Evolutionary conservation across 2,888 invertebrate genomes (phyloP).

Genomic region (Pimpla rufipes): DNA sequence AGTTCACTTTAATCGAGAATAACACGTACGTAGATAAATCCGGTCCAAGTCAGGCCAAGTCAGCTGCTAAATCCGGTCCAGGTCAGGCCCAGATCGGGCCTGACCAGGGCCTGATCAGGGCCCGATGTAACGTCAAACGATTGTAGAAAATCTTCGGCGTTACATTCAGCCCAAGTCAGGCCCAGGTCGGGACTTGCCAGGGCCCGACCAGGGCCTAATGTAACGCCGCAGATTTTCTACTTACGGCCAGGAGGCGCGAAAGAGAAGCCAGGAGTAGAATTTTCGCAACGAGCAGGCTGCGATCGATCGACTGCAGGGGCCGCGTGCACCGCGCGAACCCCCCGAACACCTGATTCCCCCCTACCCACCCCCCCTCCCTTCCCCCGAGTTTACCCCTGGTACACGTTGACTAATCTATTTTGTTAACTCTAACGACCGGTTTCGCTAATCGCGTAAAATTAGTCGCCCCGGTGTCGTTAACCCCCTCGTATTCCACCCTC

Average conservation of each 20-base stretch:
- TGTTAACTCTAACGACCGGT: slow-evolving; percentile 75
- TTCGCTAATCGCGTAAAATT: slow-evolving; percentile 78
- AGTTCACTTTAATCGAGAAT: slow-evolving; percentile 52
- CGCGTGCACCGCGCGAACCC: slow-evolving; percentile 55
- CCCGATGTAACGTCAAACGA: no score
- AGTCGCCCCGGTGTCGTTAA: slow-evolving; percentile 73
- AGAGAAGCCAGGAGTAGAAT: no score
- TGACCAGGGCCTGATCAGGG: no score
- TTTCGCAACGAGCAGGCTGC: slow-evolving; percentile 40
- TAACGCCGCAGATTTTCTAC: no score
- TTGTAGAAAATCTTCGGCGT: slow-evolving; percentile 38
- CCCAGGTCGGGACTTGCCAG: no score
- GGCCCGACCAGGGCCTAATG: no score
- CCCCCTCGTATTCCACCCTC: neutral
- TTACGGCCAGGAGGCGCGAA: slow-evolving; percentile 21
- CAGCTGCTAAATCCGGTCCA: no score
- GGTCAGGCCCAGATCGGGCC: no score
- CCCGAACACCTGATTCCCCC: slow-evolving; percentile 42
- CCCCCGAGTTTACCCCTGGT: slow-evolving; percentile 37
- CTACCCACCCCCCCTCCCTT: no score
- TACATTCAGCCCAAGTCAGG: no score
- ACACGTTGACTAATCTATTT: slow-evolving; percentile 69
- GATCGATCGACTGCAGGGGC: slow-evolving; percentile 67
- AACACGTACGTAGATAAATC: slow-evolving; percentile 44
- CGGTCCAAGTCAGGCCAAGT: no score